Evolutionary conservation across 2,797 vertebrate species (phyloP).

Genomic region (Cottoperca gobio): DNA sequence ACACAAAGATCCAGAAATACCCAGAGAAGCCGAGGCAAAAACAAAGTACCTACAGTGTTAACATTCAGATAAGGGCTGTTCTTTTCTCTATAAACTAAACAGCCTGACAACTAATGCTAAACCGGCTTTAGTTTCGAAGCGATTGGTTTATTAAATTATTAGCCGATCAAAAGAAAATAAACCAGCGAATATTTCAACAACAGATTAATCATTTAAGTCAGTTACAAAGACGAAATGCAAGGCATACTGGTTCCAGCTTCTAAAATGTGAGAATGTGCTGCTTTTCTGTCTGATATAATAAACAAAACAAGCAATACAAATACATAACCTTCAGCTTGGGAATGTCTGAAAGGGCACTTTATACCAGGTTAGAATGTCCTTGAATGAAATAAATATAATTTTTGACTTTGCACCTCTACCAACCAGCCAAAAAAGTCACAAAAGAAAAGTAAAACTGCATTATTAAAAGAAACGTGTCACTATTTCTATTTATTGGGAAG

Average conservation of each 20-base stretch:
- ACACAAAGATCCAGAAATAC: not conserved
- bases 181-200: not conserved
- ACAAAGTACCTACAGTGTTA: not conserved
- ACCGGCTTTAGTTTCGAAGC: not conserved
- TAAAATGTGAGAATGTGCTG: not conserved
- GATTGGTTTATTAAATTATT: not conserved
- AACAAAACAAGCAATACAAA: not conserved
- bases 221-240: not conserved
- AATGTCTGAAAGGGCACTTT: not conserved
- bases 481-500: not conserved
- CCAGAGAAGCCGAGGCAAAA: slow-evolving; percentile 3
- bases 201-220: not conserved
- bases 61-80: not conserved
- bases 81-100: not conserved
- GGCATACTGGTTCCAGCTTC: not conserved
- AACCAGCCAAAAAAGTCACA: not conserved
- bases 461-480: not conserved
- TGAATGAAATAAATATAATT: not conserved
- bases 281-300: not conserved
- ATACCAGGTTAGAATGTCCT: not conserved
- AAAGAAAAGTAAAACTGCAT: not conserved
- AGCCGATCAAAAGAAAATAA: not conserved
- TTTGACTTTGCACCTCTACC: not conserved
- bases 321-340: not conserved
- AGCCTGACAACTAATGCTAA: not conserved